Base-by-base conservation (phyloP, 2,113 vertebrate genomes). In the Lagopus leucura region DNA sequence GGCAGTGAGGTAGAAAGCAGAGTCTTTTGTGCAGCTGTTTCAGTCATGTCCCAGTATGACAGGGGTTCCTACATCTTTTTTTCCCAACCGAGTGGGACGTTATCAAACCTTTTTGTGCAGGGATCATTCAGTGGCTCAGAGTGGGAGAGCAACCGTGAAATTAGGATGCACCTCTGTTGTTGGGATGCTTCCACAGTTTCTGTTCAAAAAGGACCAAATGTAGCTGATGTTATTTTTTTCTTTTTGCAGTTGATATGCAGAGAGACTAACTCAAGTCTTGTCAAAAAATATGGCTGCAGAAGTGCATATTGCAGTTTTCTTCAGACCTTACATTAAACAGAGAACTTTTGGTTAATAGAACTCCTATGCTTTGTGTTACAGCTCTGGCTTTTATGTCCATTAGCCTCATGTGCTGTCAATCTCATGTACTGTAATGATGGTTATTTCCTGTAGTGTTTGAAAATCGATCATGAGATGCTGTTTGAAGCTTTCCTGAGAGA, bases 391-490 rank as follows among this genome's bases (percentile, higher is more conserved):
- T 85, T 55, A 42, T 25, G 11, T 64, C 52, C 12, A 18, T 60
- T 40, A 24, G 66, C 28, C 30, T 82, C 24, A 32, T 11, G 2
- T 65, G 71, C 60, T 90, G 66, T 86, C 73, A 65, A 10, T 65
- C 78, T 88, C 14, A 10, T 20, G 13, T 80, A 65, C 65, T 88
- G 13, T 38, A 66, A 58, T 70, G 85, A 67, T 66, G 72, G 17
- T 74, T 94, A 34, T 86, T 92, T 86, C 64, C 50, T 80, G 47
- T 45, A 50, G 19, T 55, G 7, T 75, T 79, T 96, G 90, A 90
- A 94, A 81, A 77, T 76, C 89, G 86, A 88, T 88, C 22, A 36
- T 79, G 63, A 96, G 38, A 69, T 86, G 4, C 63, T 73, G 25
- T 69, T 86, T 65, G 75, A 77, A 89, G 63, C 32, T 80, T 65